Evolutionary conservation across 2,797 vertebrate genomes (phyloP).

Genomic region (Scolopax bukidnonensis): DNA sequence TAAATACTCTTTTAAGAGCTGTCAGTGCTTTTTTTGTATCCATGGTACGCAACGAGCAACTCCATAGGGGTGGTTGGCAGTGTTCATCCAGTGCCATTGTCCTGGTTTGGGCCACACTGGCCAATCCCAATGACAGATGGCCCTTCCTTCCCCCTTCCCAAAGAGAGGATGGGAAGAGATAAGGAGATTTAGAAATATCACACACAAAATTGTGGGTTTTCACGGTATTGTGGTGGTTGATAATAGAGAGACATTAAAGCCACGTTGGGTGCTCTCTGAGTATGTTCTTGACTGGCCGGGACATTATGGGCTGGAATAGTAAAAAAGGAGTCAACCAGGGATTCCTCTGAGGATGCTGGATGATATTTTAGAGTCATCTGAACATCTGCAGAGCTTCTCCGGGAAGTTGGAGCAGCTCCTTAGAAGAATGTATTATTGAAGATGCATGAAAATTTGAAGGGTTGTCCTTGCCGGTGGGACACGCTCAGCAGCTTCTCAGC

Average conservation of each 20-base stretch:
- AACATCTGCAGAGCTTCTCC: background rate
- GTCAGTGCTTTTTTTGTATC: background rate
- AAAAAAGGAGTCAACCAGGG: fast-evolving
- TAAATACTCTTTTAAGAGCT: background rate
- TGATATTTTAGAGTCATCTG: background rate
- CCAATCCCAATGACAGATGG: no score
- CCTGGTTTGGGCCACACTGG: no score
- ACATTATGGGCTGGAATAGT: background rate
- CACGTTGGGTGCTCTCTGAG: fast-evolving
- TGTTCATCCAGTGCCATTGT: fast-evolving
- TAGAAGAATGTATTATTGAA: background rate
- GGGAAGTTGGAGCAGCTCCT: background rate
- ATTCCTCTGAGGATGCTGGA: background rate
- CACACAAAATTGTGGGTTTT: fast-evolving
- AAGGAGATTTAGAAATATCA: no score
- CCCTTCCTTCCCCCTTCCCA: no score
- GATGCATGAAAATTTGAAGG: background rate
- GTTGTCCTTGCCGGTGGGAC: background rate
- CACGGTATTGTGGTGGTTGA: background rate
- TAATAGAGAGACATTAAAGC: fast-evolving
- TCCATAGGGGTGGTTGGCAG: background rate
- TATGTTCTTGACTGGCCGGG: background rate
- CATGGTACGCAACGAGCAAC: fast-evolving
- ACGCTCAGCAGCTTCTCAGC: background rate
- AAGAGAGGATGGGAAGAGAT: no score